These are phyloP conservation scores for Tragelaphus imberbis DNA, from an alignment of 2,113 vertebrate species.

Conservation along the genomic window DNA sequence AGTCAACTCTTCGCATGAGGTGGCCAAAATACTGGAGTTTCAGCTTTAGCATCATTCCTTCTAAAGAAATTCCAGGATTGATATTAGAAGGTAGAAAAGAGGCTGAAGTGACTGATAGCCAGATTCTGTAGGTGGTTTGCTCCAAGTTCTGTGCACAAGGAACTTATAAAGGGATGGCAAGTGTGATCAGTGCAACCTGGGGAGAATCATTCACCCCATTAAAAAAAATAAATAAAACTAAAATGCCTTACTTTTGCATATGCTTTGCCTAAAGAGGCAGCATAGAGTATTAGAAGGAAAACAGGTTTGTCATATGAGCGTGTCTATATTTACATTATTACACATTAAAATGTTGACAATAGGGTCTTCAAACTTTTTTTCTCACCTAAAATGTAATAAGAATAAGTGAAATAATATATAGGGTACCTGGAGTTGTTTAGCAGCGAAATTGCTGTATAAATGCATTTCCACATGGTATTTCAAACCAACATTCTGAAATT, in stretches of 20 bases:
- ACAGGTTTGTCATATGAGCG: not conserved
- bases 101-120: not conserved
- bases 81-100: conserved; percentile 13
- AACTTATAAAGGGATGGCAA: not conserved
- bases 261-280: not conserved
- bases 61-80: too few species aligned
- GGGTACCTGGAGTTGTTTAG: not conserved
- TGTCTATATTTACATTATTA: not conserved
- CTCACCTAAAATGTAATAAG: not conserved
- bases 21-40: too few species aligned
- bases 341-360: not conserved
- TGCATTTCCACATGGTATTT: not conserved
- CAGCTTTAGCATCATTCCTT: too few species aligned
- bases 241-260: not conserved
- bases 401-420: not conserved
- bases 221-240: not conserved
- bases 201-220: not conserved
- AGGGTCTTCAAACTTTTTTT: not conserved
- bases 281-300: not conserved
- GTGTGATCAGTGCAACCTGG: not conserved
- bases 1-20: too few species aligned
- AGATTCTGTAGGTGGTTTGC: not conserved
- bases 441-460: not conserved
- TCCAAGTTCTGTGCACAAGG: not conserved
- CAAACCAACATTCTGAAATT: not conserved